These are phyloP conservation scores for Ammodytes dubius DNA, from an alignment of 2,113 vertebrate species.

Conservation along the genomic window DNA sequence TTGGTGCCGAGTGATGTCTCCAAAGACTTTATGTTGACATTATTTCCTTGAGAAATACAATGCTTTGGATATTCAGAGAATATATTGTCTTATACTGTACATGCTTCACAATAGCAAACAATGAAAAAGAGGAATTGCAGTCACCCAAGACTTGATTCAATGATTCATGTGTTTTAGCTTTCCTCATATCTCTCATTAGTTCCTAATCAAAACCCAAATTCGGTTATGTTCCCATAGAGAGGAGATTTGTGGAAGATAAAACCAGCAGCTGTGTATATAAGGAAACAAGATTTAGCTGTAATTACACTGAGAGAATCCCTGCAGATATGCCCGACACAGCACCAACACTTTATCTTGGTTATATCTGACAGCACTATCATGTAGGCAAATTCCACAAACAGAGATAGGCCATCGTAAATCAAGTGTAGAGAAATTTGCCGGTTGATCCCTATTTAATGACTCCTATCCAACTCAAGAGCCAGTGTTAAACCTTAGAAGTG, in stretches of 20 bases:
- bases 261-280: slow-evolving; percentile 11
- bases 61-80: background rate
- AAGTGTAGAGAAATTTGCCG: slow-evolving; percentile 46
- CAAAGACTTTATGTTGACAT: background rate
- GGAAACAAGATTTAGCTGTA: slow-evolving; percentile 47
- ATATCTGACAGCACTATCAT: slow-evolving; percentile 74
- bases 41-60: background rate
- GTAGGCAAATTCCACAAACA: slow-evolving; percentile 74
- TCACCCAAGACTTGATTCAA: background rate
- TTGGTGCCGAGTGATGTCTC: background rate
- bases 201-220: slow-evolving; percentile 24
- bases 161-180: slow-evolving; percentile 39
- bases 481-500: slow-evolving; percentile 23
- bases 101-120: background rate
- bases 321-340: slow-evolving; percentile 36
- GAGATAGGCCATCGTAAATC: slow-evolving; percentile 68
- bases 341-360: slow-evolving; percentile 71
- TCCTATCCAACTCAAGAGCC: background rate
- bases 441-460: slow-evolving; percentile 62
- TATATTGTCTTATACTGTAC: background rate
- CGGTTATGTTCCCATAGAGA: slow-evolving; percentile 9
- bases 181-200: slow-evolving; percentile 52
- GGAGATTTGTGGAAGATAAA: slow-evolving; percentile 7
- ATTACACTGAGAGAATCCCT: slow-evolving; percentile 60
- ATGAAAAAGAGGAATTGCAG: slow-evolving; percentile 15